These are phyloP conservation scores for Hipparchia semele DNA, from an alignment of 2,888 invertebrate genomes.

Conservation along the genomic window DNA sequence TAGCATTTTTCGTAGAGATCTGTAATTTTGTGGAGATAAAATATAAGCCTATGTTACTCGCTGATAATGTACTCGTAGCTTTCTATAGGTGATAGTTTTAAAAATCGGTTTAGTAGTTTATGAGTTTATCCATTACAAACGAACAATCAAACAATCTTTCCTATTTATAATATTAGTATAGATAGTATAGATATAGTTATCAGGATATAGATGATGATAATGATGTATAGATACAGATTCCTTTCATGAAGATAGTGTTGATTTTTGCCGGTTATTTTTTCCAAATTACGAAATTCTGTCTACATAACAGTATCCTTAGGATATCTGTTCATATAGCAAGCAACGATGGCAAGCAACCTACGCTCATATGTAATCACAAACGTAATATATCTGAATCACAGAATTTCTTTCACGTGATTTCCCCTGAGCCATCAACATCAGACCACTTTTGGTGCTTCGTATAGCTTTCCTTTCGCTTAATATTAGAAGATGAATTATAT, in stretches of 20 bases:
- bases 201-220: no score
- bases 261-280: background rate
- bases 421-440: constrained; percentile 35
- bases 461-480: constrained; percentile 8
- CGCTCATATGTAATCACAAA: constrained; percentile 12
- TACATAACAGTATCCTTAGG: background rate
- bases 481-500: constrained; percentile 14
- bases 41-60: no score
- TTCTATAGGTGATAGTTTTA: no score
- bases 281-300: background rate
- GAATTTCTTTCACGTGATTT: constrained; percentile 36
- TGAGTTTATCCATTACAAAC: no score
- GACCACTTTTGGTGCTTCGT: constrained; percentile 6
- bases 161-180: no score
- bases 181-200: no score
- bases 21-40: no score
- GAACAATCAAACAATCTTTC: no score
- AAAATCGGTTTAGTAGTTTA: no score
- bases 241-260: background rate
- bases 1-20: no score
- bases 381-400: constrained; percentile 27
- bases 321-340: background rate
- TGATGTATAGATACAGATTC: no score
- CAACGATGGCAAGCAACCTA: background rate
- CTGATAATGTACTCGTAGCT: no score